Conservation (phyloP, 2,113 vertebrate species). For the Vidua macroura region DNA sequence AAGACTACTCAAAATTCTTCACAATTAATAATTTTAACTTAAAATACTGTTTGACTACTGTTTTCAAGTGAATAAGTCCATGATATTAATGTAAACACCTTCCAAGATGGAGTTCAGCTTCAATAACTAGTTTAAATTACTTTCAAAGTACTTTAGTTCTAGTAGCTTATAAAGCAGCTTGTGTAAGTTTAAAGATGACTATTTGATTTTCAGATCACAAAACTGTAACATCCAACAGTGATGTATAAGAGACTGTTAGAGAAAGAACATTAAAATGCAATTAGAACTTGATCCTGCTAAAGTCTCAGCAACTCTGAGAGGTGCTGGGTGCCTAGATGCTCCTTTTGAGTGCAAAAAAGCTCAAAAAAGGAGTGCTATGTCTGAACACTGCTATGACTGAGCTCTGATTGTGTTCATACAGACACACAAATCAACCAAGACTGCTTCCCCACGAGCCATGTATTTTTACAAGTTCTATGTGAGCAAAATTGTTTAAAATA, state of each 20-base stretch:
- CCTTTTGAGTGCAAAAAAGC: background rate
- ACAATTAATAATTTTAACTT: slow-evolving; percentile 2
- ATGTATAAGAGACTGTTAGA: background rate
- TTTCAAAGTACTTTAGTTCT: slow-evolving; percentile 12
- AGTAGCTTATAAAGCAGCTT: slow-evolving; percentile 25
- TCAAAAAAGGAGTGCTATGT: background rate
- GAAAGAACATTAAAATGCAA: slow-evolving; percentile 35
- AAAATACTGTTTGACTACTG: background rate
- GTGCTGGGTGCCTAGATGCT: background rate
- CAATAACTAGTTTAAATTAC: slow-evolving; percentile 9
- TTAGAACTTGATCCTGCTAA: background rate
- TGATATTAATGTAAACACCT: background rate
- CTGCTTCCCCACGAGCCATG: background rate
- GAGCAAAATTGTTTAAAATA: background rate
- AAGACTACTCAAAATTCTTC: background rate
- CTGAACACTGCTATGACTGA: background rate
- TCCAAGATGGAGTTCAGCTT: background rate
- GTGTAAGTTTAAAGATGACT: background rate
- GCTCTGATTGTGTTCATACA: background rate
- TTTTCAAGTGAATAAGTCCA: background rate
- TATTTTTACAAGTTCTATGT: background rate
- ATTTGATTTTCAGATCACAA: slow-evolving; percentile 18
- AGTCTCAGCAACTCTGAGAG: background rate
- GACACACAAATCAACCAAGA: background rate
- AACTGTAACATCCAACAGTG: background rate